Conservation (phyloP, 1,140 invertebrate genomes). For the Cotesia vestalis region DNA sequence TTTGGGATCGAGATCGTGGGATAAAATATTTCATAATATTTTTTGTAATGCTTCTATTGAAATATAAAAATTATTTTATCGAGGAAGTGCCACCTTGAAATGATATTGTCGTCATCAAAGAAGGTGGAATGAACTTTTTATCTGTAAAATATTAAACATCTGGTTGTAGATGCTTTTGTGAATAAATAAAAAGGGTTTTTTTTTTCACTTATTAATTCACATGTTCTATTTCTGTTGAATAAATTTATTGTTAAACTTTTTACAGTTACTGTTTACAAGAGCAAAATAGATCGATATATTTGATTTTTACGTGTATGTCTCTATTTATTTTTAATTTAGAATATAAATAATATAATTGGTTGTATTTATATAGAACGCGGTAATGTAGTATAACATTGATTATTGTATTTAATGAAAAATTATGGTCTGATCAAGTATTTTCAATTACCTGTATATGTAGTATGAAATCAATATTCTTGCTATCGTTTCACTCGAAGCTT, state of each 20-base stretch:
- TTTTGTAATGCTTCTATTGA: conserved; percentile 5
- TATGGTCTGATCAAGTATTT: too few species aligned
- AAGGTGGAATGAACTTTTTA: conserved; percentile 4
- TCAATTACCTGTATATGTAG: too few species aligned
- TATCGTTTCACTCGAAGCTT: too few species aligned
- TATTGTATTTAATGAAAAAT: too few species aligned
- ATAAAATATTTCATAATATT: conserved; percentile 23
- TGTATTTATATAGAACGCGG: too few species aligned
- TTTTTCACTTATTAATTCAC: conserved; percentile 6
- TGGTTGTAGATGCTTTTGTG: conserved; percentile 6
- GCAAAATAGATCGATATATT: background rate
- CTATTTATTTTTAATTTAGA: too few species aligned
- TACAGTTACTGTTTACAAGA: background rate
- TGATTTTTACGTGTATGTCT: too few species aligned
- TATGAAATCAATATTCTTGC: too few species aligned
- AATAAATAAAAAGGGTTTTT: conserved; percentile 14
- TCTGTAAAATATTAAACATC: conserved; percentile 26
- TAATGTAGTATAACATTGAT: too few species aligned
- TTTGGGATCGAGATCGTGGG: conserved; percentile 33
- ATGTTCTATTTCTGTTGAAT: conserved; percentile 11
- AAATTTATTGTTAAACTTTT: background rate
- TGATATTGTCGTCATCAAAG: conserved; percentile 7
- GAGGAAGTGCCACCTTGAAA: conserved; percentile 19
- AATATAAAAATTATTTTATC: background rate
- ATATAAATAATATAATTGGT: too few species aligned